Evolutionary conservation across 2,888 invertebrate species (phyloP).

Genomic region (Tiliacea citrago): DNA sequence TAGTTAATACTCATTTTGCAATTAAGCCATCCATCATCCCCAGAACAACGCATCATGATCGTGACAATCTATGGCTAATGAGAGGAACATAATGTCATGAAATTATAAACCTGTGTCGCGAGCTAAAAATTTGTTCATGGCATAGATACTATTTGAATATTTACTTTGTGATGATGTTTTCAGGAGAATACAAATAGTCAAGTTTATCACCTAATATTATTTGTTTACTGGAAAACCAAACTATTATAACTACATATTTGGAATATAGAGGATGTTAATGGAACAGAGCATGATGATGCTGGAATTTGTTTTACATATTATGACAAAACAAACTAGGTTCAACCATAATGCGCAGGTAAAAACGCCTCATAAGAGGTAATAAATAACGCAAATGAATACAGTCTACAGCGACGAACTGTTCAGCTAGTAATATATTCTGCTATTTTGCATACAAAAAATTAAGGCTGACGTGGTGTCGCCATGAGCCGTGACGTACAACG

Average conservation of each 20-base stretch:
- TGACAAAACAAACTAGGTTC: neutral
- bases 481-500: slow-evolving; percentile 25
- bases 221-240: neutral
- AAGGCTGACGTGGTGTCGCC: slow-evolving; percentile 29
- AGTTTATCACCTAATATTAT: neutral
- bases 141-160: neutral
- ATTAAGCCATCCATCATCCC: slow-evolving; percentile 34
- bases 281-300: slow-evolving; percentile 2
- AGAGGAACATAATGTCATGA: neutral
- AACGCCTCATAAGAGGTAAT: slow-evolving; percentile 24
- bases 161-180: neutral
- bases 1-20: slow-evolving; percentile 32
- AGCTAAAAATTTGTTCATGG: neutral
- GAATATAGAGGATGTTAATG: slow-evolving; percentile 2
- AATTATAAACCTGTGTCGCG: neutral
- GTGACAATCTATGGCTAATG: slow-evolving; percentile 6
- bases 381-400: slow-evolving; percentile 48
- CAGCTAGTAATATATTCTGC: slow-evolving; percentile 46
- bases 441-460: slow-evolving; percentile 55
- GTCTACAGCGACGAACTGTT: slow-evolving; percentile 41
- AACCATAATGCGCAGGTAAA: slow-evolving; percentile 26
- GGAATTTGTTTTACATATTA: neutral
- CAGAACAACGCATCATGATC: neutral
- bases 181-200: neutral
- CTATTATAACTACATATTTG: neutral